Conservation (phyloP, 2,113 vertebrate genomes). For the Todiramphus saurophagus region DNA sequence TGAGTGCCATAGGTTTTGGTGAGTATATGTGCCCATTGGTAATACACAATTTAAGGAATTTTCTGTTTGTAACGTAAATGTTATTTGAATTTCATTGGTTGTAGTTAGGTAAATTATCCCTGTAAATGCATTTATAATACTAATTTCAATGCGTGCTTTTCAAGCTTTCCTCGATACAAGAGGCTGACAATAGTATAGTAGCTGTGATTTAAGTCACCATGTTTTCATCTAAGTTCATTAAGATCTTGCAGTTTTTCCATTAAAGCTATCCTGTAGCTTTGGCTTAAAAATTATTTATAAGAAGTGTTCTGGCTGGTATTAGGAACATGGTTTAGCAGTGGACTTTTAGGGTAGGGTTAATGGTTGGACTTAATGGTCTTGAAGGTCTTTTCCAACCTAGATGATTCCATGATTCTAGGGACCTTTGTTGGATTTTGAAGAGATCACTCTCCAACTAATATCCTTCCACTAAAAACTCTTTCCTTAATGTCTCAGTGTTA, state of each 20-base stretch:
- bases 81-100: neutral
- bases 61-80: neutral
- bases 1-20: neutral
- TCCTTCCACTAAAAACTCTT: neutral
- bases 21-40: neutral
- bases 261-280: neutral
- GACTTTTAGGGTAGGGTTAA: too few relatives aligned
- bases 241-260: neutral
- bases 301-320: neutral
- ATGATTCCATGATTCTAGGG: neutral
- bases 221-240: neutral
- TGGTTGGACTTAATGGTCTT: too few relatives aligned
- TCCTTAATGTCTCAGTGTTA: neutral
- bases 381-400: too few relatives aligned
- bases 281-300: neutral
- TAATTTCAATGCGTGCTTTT: neutral
- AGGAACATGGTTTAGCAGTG: too few relatives aligned
- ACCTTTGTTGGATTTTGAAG: neutral
- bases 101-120: neutral
- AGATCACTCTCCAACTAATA: neutral
- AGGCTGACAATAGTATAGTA: neutral
- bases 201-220: neutral
- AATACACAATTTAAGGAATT: neutral
- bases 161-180: neutral
- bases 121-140: neutral